Evolutionary conservation across 1,140 invertebrate genomes (phyloP).

Genomic region (Tigriopus japonicus): DNA sequence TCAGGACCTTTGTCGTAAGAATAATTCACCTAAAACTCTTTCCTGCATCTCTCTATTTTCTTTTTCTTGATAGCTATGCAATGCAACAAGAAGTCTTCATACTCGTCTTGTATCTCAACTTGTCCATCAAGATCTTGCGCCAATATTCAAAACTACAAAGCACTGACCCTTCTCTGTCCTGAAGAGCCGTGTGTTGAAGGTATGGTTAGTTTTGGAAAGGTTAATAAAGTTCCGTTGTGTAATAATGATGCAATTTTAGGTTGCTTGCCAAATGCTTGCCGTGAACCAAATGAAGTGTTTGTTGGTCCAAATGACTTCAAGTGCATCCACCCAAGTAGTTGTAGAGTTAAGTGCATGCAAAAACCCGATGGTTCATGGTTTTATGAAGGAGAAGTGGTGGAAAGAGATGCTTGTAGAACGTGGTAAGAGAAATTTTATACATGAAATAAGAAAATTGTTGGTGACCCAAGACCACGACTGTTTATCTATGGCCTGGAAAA

Average conservation of each 20-base stretch:
- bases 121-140: conserved; percentile 67
- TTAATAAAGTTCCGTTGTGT: too few relatives aligned
- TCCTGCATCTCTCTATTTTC: conserved; percentile 1
- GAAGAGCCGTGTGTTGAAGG: conserved; percentile 55
- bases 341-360: conserved; percentile 24
- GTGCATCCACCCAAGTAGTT: conserved; percentile 49
- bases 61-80: conserved; percentile 33
- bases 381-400: conserved; percentile 54
- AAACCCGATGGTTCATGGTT: conserved; percentile 23
- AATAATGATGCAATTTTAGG: conserved; percentile 18
- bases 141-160: conserved; percentile 41
- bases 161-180: conserved; percentile 36
- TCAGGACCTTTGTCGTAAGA: conserved; percentile 59
- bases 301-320: conserved; percentile 42
- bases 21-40: conserved; percentile 8
- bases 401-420: conserved; percentile 42
- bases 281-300: conserved; percentile 40
- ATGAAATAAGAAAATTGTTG: too few relatives aligned
- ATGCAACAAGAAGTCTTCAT: conserved; percentile 45
- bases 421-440: too few relatives aligned
- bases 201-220: too few relatives aligned
- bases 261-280: conserved; percentile 45
- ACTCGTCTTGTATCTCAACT: conserved; percentile 55
- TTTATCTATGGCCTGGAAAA: too few relatives aligned
- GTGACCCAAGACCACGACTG: too few relatives aligned